Evolutionary conservation across 2,113 vertebrate genomes (phyloP).

Genomic region (Clarias macrocephalus): DNA sequence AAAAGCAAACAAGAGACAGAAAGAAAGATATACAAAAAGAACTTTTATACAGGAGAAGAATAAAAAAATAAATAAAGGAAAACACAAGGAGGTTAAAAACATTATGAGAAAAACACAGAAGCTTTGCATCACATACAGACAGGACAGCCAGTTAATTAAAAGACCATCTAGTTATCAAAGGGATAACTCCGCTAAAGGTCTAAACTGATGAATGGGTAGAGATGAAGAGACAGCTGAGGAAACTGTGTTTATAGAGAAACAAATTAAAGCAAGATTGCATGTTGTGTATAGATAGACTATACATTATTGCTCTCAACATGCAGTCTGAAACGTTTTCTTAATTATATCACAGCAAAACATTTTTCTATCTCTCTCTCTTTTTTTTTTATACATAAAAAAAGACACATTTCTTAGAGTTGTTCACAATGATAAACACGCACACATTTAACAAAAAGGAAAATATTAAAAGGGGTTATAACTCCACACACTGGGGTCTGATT

Average conservation of each 20-base stretch:
- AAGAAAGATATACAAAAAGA: neutral
- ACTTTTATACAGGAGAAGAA: conserved; percentile 4
- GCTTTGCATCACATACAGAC: conserved; percentile 48
- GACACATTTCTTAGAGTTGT: neutral
- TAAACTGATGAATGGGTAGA: conserved; percentile 49
- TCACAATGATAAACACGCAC: neutral
- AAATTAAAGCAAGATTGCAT: neutral
- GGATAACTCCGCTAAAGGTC: conserved; percentile 32
- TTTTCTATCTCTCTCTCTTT: neutral
- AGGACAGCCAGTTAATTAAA: conserved; percentile 14
- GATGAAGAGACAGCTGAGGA: conserved; percentile 54
- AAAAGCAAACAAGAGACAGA: conserved; percentile 10
- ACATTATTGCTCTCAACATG: neutral
- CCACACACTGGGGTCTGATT: conserved; percentile 64
- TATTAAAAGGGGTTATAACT: conserved; percentile 44
- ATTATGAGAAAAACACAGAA: conserved; percentile 55
- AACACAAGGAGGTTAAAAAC: conserved; percentile 41
- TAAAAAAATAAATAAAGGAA: conserved; percentile 47
- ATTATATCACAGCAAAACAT: neutral
- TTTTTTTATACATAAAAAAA: neutral
- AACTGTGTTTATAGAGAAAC: conserved; percentile 2
- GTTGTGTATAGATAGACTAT: too few species aligned
- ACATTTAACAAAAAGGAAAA: conserved; percentile 43
- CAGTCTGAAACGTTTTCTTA: neutral
- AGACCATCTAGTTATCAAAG: conserved; percentile 58